phyloP scores from a whole-genome alignment of 1,140 invertebrate species.

The Bombus confusus region DNA sequence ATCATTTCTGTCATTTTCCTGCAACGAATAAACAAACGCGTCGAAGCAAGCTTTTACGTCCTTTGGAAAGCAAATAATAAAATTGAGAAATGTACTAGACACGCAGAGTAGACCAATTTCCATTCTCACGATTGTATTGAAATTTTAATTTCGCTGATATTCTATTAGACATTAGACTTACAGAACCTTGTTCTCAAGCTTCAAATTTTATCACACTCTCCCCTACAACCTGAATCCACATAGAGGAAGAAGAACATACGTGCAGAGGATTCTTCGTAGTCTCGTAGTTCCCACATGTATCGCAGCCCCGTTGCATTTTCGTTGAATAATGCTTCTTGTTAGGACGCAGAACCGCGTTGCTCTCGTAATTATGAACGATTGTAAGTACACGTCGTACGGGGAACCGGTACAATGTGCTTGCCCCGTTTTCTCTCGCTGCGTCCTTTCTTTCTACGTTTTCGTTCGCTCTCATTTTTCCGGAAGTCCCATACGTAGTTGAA shows the following conservation, averaged over 20 bases:
- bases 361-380: constrained; percentile 21
- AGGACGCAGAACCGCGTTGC: neutral
- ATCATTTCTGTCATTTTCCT: too few species aligned
- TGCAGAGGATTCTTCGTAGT: neutral
- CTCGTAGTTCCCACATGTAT: neutral
- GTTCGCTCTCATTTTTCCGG: too few species aligned
- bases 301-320: neutral
- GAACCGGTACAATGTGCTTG: constrained; percentile 4
- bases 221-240: neutral
- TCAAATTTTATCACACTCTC: neutral
- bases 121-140: too few species aligned
- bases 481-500: neutral
- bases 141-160: too few species aligned
- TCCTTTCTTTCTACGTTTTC: neutral
- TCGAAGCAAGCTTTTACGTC: too few species aligned
- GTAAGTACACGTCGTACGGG: neutral
- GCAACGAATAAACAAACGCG: too few species aligned
- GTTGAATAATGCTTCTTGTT: constrained; percentile 3
- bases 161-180: too few species aligned
- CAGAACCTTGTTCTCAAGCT: neutral
- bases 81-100: too few species aligned
- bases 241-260: neutral
- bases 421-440: too few species aligned
- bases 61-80: too few species aligned
- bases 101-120: too few species aligned